These are phyloP conservation scores for Oceanites oceanicus DNA, from an alignment of 2,113 vertebrate genomes.

Conservation along the genomic window DNA sequence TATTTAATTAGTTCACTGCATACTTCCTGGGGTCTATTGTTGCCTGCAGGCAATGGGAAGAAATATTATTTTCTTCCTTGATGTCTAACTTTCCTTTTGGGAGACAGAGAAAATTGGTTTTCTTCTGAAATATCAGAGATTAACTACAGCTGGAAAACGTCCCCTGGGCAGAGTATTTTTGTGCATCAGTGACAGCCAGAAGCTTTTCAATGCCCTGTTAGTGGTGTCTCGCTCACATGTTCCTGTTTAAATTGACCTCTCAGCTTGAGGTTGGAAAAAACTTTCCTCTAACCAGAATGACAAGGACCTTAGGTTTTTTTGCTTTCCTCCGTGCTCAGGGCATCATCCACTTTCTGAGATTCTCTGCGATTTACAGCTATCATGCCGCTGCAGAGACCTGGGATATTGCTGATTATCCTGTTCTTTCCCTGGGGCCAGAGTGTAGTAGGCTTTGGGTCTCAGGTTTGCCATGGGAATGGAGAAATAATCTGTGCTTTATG, in stretches of 20 bases:
- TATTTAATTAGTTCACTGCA: constrained; percentile 4
- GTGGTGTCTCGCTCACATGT: background rate
- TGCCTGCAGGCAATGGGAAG: background rate
- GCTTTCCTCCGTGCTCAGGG: background rate
- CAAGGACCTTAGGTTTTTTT: background rate
- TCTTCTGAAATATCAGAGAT: background rate
- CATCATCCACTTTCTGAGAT: background rate
- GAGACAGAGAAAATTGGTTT: background rate
- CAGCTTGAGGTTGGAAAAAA: background rate
- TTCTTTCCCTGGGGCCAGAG: background rate
- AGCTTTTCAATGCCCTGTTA: background rate
- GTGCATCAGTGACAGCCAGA: background rate
- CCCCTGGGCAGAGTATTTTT: background rate
- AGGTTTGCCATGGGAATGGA: background rate
- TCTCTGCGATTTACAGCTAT: background rate
- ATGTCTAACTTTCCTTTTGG: background rate
- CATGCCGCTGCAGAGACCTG: background rate
- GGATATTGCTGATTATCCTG: background rate
- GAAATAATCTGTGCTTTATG: background rate
- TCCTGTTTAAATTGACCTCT: background rate
- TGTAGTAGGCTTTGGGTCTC: background rate
- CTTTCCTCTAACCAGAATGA: background rate
- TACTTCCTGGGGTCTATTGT: background rate
- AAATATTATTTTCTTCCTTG: constrained; percentile 1
- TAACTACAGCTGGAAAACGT: background rate